A percentile compares a stretch with the other conserved stretches of the same genome.
Evolutionary conservation across 2,797 vertebrate species (phyloP).

Genomic region (Spheniscus humboldti): DNA sequence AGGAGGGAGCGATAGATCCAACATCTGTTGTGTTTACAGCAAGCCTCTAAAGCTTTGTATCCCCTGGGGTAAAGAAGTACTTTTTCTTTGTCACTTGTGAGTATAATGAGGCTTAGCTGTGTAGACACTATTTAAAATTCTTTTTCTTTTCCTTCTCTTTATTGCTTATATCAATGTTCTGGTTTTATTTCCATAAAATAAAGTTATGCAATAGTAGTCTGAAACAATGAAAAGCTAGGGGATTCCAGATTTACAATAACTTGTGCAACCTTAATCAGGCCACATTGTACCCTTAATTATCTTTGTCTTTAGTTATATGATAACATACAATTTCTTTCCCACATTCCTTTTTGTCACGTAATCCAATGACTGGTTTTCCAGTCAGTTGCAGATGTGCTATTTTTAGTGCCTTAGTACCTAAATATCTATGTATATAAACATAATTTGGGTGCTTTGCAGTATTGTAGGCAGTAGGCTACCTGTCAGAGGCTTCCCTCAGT

Average conservation of each 20-base stretch:
- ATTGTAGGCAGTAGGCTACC: neutral
- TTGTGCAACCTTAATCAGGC: neutral
- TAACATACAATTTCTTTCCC: neutral
- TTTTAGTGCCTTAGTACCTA: neutral
- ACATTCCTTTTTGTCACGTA: neutral
- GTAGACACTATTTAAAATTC: neutral
- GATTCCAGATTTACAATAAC: neutral
- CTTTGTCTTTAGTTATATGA: neutral
- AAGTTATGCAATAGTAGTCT: neutral
- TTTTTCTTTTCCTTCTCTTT: neutral
- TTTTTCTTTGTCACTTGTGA: neutral
- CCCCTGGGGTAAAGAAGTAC: neutral
- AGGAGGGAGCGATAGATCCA: neutral
- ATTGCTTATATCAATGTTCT: neutral
- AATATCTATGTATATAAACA: neutral
- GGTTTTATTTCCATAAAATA: neutral
- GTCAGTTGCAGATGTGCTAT: neutral
- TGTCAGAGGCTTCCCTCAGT: neutral
- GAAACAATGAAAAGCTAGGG: neutral
- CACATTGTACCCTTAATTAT: neutral
- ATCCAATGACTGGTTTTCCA: neutral
- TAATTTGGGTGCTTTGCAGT: neutral
- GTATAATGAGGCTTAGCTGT: neutral
- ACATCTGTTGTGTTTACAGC: neutral
- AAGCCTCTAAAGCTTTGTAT: neutral